A percentile compares a stretch with the other conserved stretches of the same genome.
Conservation (phyloP, 2,888 invertebrate genomes). For the Agrenia bidenticulata region DNA sequence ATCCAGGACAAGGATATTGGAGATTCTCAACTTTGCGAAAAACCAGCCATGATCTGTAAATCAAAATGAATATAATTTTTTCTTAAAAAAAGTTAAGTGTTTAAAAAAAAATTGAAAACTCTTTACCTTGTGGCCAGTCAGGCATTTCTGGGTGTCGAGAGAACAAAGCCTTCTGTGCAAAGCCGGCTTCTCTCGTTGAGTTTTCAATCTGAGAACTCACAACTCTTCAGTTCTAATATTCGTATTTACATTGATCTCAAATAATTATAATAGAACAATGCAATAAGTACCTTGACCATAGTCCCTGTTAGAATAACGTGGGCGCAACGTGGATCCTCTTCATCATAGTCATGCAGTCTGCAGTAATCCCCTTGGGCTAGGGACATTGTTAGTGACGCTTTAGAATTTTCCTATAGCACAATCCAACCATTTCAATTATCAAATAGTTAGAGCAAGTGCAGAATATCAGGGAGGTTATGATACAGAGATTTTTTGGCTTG, state of each 20-base stretch:
- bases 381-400: constrained; percentile 65
- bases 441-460: too few species aligned
- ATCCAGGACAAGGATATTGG: constrained; percentile 73
- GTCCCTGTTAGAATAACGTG: constrained; percentile 70
- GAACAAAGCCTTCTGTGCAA: constrained; percentile 67
- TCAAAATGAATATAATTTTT: constrained; percentile 54
- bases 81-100: background rate
- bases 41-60: constrained; percentile 78
- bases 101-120: background rate
- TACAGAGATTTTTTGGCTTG: too few species aligned
- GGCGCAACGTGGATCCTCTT: constrained; percentile 76
- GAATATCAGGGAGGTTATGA: too few species aligned
- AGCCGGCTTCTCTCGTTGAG: constrained; percentile 61
- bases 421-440: too few species aligned
- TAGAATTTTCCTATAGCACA: constrained; percentile 57
- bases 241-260: background rate
- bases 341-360: constrained; percentile 64
- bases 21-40: constrained; percentile 73
- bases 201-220: background rate
- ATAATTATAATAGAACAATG: too few species aligned
- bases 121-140: constrained; percentile 66
- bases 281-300: constrained; percentile 64
- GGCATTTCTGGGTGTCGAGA: constrained; percentile 71
- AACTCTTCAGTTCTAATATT: background rate
- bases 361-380: constrained; percentile 71